A percentile compares a stretch with the other conserved stretches of the same genome.
Conservation (phyloP, 2,113 vertebrate genomes). For the Apistogramma diplotaenia region DNA sequence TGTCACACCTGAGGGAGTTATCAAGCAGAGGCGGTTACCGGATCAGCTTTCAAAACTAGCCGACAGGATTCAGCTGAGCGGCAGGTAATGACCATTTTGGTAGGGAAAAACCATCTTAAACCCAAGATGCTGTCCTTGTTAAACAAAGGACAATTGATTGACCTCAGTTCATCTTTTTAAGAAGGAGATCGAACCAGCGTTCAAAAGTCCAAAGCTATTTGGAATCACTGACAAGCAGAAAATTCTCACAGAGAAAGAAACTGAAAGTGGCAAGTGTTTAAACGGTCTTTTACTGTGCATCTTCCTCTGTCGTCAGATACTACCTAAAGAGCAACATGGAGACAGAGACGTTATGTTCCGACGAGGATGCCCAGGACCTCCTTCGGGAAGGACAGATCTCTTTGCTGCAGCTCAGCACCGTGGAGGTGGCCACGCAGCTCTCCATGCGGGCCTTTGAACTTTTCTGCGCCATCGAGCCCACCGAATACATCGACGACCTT, state of each 20-base stretch:
- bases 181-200: not conserved
- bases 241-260: not conserved
- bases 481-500: constrained; percentile 96
- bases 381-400: constrained; percentile 92
- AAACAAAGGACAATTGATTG: not conserved
- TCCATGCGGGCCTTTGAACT: constrained; percentile 97
- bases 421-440: constrained; percentile 95
- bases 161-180: not conserved
- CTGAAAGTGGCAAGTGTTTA: not conserved
- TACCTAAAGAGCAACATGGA: constrained; percentile 99
- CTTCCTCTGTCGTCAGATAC: constrained; percentile 77
- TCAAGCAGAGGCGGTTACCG: constrained; percentile 93
- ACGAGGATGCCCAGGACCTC: constrained; percentile 96
- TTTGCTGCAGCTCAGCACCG: constrained; percentile 91
- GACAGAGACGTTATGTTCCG: constrained; percentile 95
- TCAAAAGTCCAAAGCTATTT: not conserved
- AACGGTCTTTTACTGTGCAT: not conserved
- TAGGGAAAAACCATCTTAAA: not conserved
- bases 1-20: constrained; percentile 96
- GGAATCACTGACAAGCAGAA: not conserved
- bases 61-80: constrained; percentile 95
- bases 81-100: constrained; percentile 77
- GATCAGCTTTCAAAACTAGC: constrained; percentile 97
- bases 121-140: not conserved
- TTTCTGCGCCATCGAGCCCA: constrained; percentile 97